phyloP scores from a whole-genome alignment of 2,797 vertebrate species.

The Nyctibius grandis region DNA sequence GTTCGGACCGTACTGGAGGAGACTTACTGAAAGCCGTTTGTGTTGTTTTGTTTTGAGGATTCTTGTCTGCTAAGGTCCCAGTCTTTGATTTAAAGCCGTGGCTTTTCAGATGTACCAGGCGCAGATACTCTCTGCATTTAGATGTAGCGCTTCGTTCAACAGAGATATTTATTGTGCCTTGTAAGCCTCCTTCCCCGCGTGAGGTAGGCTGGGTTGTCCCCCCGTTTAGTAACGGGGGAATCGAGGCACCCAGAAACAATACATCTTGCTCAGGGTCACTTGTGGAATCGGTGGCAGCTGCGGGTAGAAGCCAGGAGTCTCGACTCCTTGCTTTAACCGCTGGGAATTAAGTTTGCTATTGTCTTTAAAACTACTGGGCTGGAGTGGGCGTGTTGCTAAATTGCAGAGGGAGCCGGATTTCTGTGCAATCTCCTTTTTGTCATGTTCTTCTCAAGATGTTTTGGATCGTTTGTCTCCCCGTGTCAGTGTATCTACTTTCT shows the following conservation, averaged over 20 bases:
- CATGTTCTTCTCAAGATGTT: neutral
- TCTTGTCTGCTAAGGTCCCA: neutral
- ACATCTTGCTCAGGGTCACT: neutral
- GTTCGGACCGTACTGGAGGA: neutral
- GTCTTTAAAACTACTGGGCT: neutral
- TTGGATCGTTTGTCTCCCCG: neutral
- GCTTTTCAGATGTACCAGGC: neutral
- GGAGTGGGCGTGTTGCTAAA: neutral
- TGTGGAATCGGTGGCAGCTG: rapidly evolving
- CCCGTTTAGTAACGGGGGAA: neutral
- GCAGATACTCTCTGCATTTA: neutral
- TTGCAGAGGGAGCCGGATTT: neutral
- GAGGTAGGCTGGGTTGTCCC: neutral
- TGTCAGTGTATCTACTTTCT: conserved; percentile 1
- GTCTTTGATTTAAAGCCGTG: neutral
- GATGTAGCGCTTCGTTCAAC: neutral
- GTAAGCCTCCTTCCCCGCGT: neutral
- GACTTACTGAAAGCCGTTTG: neutral
- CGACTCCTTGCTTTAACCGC: neutral
- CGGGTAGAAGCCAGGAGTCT: neutral
- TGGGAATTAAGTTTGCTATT: conserved; percentile 13
- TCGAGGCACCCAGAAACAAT: neutral
- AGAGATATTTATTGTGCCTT: neutral
- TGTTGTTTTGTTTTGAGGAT: neutral
- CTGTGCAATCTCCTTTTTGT: neutral